Conservation (phyloP, 2,888 invertebrate species). For the Seladonia tumulorum region DNA sequence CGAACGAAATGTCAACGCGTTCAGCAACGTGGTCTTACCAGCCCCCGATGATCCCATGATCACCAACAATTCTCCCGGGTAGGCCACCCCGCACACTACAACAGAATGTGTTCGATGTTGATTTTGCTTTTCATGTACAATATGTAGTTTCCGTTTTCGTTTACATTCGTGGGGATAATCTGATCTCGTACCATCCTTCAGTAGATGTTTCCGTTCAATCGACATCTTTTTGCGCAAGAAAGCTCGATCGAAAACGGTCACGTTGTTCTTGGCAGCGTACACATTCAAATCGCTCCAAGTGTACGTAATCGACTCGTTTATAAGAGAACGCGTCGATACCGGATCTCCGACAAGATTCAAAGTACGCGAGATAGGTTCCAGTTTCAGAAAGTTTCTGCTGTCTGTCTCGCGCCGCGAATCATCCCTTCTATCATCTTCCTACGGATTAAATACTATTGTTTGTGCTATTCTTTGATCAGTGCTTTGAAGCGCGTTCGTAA, state of each 20-base stretch:
- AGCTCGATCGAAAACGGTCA: conserved; percentile 71
- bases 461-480: neutral
- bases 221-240: conserved; percentile 67
- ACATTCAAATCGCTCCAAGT: conserved; percentile 93
- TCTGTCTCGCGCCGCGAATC: conserved; percentile 12
- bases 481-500: neutral
- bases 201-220: conserved; percentile 86
- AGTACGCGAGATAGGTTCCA: conserved; percentile 63
- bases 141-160: neutral
- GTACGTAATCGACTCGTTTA: conserved; percentile 86
- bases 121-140: neutral
- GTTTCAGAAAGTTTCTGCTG: conserved; percentile 64
- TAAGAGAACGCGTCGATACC: neutral
- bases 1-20: conserved; percentile 94
- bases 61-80: conserved; percentile 94
- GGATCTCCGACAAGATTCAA: conserved; percentile 18
- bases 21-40: conserved; percentile 97
- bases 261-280: conserved; percentile 87
- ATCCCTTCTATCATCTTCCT: conserved; percentile 18
- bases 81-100: conserved; percentile 92
- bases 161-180: neutral
- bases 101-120: neutral
- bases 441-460: neutral
- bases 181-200: conserved; percentile 88
- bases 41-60: conserved; percentile 96